A percentile compares a stretch with the other conserved stretches of the same genome.
Evolutionary conservation across 2,888 invertebrate genomes (phyloP).

Genomic region (Mycogona germanica): DNA sequence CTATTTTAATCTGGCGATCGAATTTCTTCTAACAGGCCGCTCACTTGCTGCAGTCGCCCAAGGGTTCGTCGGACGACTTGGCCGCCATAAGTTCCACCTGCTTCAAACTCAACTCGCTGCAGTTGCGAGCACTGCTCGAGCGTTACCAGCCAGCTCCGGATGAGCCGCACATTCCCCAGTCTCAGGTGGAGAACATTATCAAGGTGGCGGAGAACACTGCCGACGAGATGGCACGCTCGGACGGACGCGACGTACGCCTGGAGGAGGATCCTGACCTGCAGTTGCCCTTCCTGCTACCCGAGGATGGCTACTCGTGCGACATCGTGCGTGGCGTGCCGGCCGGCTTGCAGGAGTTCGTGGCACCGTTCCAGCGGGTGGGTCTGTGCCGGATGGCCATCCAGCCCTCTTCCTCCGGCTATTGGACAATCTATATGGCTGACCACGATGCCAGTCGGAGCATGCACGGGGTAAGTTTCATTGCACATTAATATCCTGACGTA

Average conservation of each 20-base stretch:
- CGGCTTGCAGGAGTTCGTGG: constrained; percentile 74
- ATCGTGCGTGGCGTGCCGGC: constrained; percentile 82
- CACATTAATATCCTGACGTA: too few relatives aligned
- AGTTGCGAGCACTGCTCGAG: constrained; percentile 72
- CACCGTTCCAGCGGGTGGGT: constrained; percentile 68
- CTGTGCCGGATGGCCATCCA: constrained; percentile 83
- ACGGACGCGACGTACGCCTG: constrained; percentile 76
- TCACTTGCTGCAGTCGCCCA: constrained; percentile 64
- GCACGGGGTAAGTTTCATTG: constrained; percentile 8
- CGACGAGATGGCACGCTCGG: constrained; percentile 79
- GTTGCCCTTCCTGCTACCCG: constrained; percentile 82
- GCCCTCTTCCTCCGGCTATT: constrained; percentile 78
- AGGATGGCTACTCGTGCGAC: constrained; percentile 96
- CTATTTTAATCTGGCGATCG: background rate
- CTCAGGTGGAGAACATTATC: constrained; percentile 48
- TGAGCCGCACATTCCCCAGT: constrained; percentile 46
- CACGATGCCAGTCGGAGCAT: constrained; percentile 21
- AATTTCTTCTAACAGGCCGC: constrained; percentile 60
- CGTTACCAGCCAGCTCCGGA: constrained; percentile 53
- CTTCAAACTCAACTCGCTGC: constrained; percentile 92
- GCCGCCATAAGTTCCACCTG: constrained; percentile 82
- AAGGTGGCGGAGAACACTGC: constrained; percentile 74
- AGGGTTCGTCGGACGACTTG: constrained; percentile 73
- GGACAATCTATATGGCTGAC: constrained; percentile 84
- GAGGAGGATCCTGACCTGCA: constrained; percentile 79